A percentile compares a stretch with the other conserved stretches of the same genome.
These are phyloP conservation scores for Cydia splendana DNA, from an alignment of 1,140 invertebrate genomes.

Conservation along the genomic window DNA sequence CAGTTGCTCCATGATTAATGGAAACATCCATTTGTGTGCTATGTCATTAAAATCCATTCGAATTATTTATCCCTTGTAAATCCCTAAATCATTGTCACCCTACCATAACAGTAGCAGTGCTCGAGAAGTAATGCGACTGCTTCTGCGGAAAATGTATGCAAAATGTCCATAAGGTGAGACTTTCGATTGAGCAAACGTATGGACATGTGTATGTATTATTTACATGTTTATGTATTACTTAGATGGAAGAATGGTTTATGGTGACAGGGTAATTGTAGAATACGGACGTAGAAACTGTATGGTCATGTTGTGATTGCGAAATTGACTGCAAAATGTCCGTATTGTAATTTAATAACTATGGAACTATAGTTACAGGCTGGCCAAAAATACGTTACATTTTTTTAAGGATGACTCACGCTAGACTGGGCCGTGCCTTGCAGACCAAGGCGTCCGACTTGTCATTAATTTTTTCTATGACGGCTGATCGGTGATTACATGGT, in stretches of 20 bases:
- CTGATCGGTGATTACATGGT: no score
- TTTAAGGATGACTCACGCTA: no score
- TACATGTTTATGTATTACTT: neutral
- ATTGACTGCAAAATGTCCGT: neutral
- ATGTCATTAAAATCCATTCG: no score
- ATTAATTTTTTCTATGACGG: no score
- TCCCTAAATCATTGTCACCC: neutral
- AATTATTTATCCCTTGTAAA: neutral
- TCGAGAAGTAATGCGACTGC: neutral
- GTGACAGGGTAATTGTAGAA: neutral
- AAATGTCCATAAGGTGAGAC: slow-evolving; percentile 14
- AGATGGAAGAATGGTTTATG: neutral
- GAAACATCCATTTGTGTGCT: no score
- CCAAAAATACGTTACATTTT: no score
- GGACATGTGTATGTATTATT: neutral
- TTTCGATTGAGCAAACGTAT: neutral
- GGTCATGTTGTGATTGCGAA: neutral
- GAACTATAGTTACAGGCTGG: no score
- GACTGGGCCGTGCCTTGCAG: no score
- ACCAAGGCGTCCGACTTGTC: no score
- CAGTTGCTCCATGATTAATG: no score
- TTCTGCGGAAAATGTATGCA: slow-evolving; percentile 10
- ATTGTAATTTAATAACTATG: neutral
- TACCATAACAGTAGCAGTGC: slow-evolving; percentile 6
- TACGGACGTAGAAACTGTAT: neutral